Evolutionary conservation across 1,140 invertebrate genomes (phyloP).

Genomic region (Pseudomyrmex flavicornis): DNA sequence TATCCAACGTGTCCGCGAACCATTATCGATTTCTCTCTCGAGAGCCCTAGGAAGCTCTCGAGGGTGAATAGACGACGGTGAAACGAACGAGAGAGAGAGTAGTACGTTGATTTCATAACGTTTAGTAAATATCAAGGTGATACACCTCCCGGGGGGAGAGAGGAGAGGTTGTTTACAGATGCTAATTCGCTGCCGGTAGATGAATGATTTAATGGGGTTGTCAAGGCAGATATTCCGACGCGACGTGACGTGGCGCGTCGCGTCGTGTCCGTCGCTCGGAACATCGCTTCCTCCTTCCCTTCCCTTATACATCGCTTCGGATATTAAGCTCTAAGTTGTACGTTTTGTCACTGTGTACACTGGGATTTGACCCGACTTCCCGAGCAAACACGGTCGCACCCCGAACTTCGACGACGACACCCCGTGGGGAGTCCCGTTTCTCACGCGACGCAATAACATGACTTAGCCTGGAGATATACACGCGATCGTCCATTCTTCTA

Average conservation of each 20-base stretch:
- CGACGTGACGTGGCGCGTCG: slow-evolving; percentile 45
- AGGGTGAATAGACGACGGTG: slow-evolving; percentile 28
- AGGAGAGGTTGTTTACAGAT: slow-evolving; percentile 50
- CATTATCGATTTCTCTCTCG: slow-evolving; percentile 60
- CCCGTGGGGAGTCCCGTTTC: slow-evolving; percentile 24
- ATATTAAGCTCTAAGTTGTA: slow-evolving; percentile 58
- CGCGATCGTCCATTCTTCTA: slow-evolving; percentile 21
- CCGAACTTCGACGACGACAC: slow-evolving; percentile 5
- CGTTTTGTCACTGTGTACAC: slow-evolving; percentile 65
- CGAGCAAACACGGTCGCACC: slow-evolving; percentile 65
- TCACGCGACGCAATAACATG: slow-evolving; percentile 32
- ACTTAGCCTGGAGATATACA: background rate
- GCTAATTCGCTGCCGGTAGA: slow-evolving; percentile 61
- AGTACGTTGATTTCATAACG: slow-evolving; percentile 54
- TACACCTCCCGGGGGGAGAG: background rate
- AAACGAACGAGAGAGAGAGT: background rate
- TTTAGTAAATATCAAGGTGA: slow-evolving; percentile 52
- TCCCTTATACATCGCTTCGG: slow-evolving; percentile 13
- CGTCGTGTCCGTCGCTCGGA: slow-evolving; percentile 23
- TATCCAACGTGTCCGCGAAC: slow-evolving; percentile 30
- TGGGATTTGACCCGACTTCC: slow-evolving; percentile 69
- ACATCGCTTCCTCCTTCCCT: slow-evolving; percentile 31
- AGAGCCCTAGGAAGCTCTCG: slow-evolving; percentile 44
- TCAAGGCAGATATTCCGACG: slow-evolving; percentile 38
- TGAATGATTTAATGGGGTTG: slow-evolving; percentile 58